Conservation (phyloP, 2,113 vertebrate species). For the Marmota monax region DNA sequence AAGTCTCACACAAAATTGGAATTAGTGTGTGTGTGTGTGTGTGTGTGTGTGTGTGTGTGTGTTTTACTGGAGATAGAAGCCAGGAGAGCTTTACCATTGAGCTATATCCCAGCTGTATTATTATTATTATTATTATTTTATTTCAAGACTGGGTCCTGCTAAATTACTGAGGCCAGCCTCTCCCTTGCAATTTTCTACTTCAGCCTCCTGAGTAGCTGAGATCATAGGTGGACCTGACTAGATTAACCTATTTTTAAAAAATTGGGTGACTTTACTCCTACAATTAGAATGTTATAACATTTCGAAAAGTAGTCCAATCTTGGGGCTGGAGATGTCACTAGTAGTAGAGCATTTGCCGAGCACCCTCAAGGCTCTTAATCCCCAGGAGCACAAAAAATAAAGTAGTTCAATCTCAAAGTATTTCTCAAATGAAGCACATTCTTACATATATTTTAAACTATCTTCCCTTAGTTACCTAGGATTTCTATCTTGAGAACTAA, state of each 20-base stretch:
- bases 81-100: not conserved
- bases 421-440: not conserved
- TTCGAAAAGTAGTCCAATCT: not conserved
- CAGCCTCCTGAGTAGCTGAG: not conserved
- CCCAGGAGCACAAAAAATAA: not conserved
- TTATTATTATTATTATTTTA: not conserved
- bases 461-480: slow-evolving; percentile 1
- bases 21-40: not conserved
- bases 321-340: not conserved
- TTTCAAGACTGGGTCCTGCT: not conserved
- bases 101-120: not conserved
- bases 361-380: not conserved
- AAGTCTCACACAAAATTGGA: not conserved
- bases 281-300: not conserved
- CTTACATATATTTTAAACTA: not conserved
- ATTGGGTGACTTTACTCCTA: not conserved
- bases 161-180: not conserved
- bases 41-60: too few species aligned
- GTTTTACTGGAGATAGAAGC: not conserved
- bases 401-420: not conserved
- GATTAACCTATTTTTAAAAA: not conserved
- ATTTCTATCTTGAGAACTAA: slow-evolving; percentile 9
- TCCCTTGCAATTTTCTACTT: not conserved
- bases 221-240: not conserved
- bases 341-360: not conserved